A percentile compares a stretch with the other conserved stretches of the same genome.
phyloP scores from a whole-genome alignment of 2,797 vertebrate species.

The Tragopan temminckii region DNA sequence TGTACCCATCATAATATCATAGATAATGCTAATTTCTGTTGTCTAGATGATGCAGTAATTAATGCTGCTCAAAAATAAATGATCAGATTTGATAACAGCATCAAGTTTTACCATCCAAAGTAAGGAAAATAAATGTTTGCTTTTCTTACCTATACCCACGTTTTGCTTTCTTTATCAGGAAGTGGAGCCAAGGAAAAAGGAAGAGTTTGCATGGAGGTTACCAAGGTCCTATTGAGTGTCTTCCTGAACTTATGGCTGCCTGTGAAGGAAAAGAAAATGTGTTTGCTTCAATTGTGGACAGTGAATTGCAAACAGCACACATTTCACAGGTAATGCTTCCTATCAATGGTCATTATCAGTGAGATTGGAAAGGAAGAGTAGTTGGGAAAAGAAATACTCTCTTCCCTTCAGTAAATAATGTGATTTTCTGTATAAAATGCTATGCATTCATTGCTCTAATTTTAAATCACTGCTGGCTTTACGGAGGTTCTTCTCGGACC shows the following conservation, averaged over 20 bases:
- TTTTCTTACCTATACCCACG: constrained; percentile 12
- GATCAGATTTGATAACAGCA: neutral
- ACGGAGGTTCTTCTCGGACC: neutral
- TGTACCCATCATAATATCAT: neutral
- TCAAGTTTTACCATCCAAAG: constrained; percentile 20
- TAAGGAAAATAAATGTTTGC: constrained; percentile 48
- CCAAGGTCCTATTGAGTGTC: constrained; percentile 88
- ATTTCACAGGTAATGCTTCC: constrained; percentile 87
- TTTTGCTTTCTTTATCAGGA: constrained; percentile 80
- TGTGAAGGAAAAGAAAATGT: constrained; percentile 88
- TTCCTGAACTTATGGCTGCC: constrained; percentile 92
- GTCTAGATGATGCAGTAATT: neutral
- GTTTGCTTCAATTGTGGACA: constrained; percentile 86
- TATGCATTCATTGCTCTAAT: neutral
- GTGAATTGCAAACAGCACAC: constrained; percentile 84
- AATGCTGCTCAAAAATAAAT: constrained; percentile 5
- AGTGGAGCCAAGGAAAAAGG: constrained; percentile 82
- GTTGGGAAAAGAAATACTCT: neutral
- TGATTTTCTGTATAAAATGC: neutral
- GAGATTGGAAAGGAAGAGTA: neutral
- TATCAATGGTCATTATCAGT: neutral
- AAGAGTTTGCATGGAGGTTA: constrained; percentile 69
- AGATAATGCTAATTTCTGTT: neutral
- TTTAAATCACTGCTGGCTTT: neutral
- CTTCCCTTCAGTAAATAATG: neutral